These are phyloP conservation scores for Hoplostethus atlanticus DNA, from an alignment of 2,797 vertebrate genomes.

Conservation along the genomic window DNA sequence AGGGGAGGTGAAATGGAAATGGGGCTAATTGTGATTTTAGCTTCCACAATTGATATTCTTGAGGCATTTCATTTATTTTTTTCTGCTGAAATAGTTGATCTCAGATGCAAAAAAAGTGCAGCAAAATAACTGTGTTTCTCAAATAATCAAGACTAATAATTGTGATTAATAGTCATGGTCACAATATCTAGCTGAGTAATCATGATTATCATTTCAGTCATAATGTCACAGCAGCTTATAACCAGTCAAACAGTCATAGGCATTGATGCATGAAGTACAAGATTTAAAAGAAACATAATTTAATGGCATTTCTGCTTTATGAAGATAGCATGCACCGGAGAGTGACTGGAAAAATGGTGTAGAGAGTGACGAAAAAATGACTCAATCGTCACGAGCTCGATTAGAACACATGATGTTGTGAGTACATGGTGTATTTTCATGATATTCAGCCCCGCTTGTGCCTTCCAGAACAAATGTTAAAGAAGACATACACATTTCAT, in stretches of 20 bases:
- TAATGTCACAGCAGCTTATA: conserved; percentile 10
- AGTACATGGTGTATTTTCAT: neutral
- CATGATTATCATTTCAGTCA: conserved; percentile 48
- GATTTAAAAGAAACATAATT: neutral
- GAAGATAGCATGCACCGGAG: conserved; percentile 15
- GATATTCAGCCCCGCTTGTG: neutral
- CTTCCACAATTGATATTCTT: no score
- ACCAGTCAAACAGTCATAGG: conserved; percentile 14
- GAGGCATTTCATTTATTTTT: no score
- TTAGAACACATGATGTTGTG: conserved; percentile 1
- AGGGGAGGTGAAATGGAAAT: no score
- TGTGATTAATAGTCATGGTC: conserved; percentile 13
- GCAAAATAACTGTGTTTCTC: no score
- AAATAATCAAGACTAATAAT: no score
- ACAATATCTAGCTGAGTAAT: conserved; percentile 27
- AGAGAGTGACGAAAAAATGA: conserved; percentile 38
- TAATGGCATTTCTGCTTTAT: conserved; percentile 61
- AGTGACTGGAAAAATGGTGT: conserved; percentile 25
- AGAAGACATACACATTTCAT: neutral
- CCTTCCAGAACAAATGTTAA: neutral
- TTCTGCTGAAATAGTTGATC: no score
- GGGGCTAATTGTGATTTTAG: no score
- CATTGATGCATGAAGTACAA: conserved; percentile 34
- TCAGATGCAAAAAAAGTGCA: no score
- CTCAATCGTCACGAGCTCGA: neutral